These are phyloP conservation scores for Poecile montanus DNA, from an alignment of 2,797 vertebrate genomes.

Conservation along the genomic window DNA sequence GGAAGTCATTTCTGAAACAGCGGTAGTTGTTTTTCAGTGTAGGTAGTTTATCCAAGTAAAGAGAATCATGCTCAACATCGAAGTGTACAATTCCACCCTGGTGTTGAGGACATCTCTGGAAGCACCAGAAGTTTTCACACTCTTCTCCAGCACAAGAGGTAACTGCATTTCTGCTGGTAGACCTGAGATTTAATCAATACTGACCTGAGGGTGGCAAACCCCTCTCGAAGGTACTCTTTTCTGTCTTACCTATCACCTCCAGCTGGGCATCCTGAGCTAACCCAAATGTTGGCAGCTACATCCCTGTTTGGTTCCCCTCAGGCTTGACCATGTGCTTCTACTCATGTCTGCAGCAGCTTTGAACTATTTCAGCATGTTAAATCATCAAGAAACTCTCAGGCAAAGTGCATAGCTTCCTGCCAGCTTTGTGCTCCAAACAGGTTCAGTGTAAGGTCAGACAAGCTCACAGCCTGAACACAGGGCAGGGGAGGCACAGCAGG, in stretches of 20 bases:
- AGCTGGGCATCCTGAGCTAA: neutral
- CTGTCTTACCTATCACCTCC: neutral
- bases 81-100: neutral
- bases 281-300: neutral
- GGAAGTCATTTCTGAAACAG: neutral
- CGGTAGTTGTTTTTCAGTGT: neutral
- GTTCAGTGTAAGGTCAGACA: slow-evolving; percentile 61
- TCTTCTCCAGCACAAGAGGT: neutral
- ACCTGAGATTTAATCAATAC: neutral
- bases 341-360: slow-evolving; percentile 22
- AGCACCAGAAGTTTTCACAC: neutral
- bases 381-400: slow-evolving; percentile 33
- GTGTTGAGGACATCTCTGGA: neutral
- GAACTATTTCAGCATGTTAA: slow-evolving; percentile 34
- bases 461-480: neutral
- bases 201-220: neutral
- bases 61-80: neutral
- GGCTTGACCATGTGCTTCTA: slow-evolving; percentile 27
- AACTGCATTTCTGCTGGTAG: neutral
- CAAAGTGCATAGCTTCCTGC: neutral
- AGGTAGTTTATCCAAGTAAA: neutral
- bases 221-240: neutral
- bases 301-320: neutral
- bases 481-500: neutral
- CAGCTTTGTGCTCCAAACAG: slow-evolving; percentile 23